Evolutionary conservation across 2,797 vertebrate species (phyloP), one percentile per base, ranked within the genome.

Genomic region (Lutjanus campechanus): DNA sequence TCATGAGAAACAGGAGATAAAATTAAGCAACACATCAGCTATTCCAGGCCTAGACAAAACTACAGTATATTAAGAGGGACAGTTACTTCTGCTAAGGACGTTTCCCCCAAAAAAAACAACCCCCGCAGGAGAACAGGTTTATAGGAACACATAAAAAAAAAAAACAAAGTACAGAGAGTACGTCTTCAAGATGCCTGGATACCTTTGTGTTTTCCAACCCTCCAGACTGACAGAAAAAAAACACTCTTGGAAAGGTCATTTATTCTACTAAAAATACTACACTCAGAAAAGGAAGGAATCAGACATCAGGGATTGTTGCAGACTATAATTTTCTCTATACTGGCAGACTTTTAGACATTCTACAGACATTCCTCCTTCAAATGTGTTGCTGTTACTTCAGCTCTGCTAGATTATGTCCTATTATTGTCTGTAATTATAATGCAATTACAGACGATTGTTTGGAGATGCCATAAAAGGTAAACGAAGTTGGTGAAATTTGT

Each of bases 101-200:
- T 70, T 69, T 84, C 83, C 82, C 87, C 29, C 29, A 36, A 76
- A 86, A 81, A 81, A 82, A 80, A 55, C 67, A 70, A 71, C 69
- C 55, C 25, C 66, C 77, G 11, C 5, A 71, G 61, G 83, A 77
- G 58, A 79, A 69, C 20, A 11, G 9, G 40, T 89, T 92, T 88
- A 87, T 84, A 82, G 87, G 78, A 86, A 86, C 69, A 72, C 65
- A 87, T 90, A 4, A 66, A 75, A 88, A 90, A 93, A 88, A 77
- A 11, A 81, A 79, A 88, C 76, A 11, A 81, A 79, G 77, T 29
- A 73, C 62, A 79, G 77, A 25, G 49, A 55, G 69, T 81, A 64
- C 73, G 46, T 86, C 59, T 80, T 71, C 74, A 73, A 76, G 88
- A 81, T 68, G 81, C 68, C 79, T 87, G 77, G 81, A 93, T 88